Conservation (phyloP, 2,113 vertebrate genomes). For the Pseudolaguvia tuberculata region DNA sequence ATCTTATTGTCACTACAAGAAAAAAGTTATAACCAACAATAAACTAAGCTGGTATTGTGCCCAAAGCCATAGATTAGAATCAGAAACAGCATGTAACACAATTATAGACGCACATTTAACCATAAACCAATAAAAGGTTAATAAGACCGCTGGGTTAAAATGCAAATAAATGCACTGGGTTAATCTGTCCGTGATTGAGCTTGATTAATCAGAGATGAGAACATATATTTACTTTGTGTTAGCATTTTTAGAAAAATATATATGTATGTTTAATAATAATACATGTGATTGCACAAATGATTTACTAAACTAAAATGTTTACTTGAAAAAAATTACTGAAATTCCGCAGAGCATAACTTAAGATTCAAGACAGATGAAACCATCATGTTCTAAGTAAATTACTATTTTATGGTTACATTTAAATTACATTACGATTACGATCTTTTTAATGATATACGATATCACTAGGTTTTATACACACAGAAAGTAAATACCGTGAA, state of each 20-base stretch:
- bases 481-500: neutral
- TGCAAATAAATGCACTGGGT: neutral
- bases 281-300: neutral
- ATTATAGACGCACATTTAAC: neutral
- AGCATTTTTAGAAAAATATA: too few relatives aligned
- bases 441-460: neutral
- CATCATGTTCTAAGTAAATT: neutral
- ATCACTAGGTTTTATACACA: neutral
- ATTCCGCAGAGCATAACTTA: neutral
- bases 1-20: constrained; percentile 63
- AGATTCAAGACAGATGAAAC: neutral
- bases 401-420: too few relatives aligned
- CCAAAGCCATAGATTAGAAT: neutral
- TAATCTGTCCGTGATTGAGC: neutral
- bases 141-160: too few relatives aligned
- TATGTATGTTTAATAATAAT: too few relatives aligned
- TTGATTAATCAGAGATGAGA: neutral
- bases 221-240: neutral
- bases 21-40: neutral
- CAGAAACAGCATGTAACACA: neutral
- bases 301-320: too few relatives aligned
- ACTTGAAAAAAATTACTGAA: too few relatives aligned
- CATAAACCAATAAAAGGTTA: neutral
- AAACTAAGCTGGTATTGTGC: too few relatives aligned
- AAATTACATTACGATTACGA: neutral